These are phyloP conservation scores for Melangyna quadrimaculata DNA, from an alignment of 2,888 invertebrate species.

Conservation along the genomic window DNA sequence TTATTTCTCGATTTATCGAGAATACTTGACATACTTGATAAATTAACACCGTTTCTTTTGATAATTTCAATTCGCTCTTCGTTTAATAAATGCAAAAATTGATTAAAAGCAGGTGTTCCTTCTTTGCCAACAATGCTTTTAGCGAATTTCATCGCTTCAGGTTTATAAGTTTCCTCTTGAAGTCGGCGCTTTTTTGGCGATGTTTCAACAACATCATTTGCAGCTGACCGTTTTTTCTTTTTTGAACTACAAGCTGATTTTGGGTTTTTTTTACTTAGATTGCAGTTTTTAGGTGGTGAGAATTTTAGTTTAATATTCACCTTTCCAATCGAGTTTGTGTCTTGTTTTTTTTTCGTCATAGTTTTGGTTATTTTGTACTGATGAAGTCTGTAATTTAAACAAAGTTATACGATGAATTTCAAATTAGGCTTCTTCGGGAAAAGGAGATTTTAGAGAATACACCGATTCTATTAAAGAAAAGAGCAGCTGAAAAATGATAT, in stretches of 20 bases:
- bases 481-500: too few species aligned
- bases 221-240: not conserved
- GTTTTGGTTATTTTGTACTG: not conserved
- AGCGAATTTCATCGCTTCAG: slow-evolving; percentile 75
- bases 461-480: too few species aligned
- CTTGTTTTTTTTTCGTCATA: not conserved
- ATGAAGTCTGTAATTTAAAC: not conserved
- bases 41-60: not conserved
- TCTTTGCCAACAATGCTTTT: slow-evolving; percentile 76
- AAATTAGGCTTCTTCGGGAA: too few species aligned
- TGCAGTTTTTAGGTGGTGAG: not conserved
- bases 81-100: slow-evolving; percentile 77
- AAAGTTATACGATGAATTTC: not conserved
- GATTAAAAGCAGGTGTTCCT: slow-evolving; percentile 76
- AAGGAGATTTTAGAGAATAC: too few species aligned
- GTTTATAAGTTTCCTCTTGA: not conserved
- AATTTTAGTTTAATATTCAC: not conserved
- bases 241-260: not conserved
- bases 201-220: not conserved
- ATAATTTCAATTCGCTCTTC: not conserved
- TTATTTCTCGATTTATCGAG: not conserved
- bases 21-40: slow-evolving; percentile 9
- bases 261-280: not conserved
- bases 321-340: not conserved
- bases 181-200: not conserved